Conservation (phyloP, 2,797 vertebrate genomes). For the Alfaro cultratus region DNA sequence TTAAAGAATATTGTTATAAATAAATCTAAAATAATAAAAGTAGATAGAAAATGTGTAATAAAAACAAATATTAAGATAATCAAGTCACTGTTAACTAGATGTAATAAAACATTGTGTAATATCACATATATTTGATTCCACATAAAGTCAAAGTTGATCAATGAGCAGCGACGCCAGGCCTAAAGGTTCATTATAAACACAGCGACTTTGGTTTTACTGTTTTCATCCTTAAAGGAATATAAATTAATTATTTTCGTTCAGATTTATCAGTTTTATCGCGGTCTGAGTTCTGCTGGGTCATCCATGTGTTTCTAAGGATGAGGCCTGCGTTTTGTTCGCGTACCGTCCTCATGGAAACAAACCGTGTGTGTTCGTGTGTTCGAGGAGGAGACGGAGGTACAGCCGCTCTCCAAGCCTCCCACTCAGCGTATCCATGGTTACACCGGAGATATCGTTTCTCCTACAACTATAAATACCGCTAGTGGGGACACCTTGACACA, state of each 20-base stretch:
- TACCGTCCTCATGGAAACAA: not conserved
- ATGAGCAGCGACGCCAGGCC: not conserved
- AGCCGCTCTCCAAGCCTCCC: conserved; percentile 68
- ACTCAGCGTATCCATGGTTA: conserved; percentile 84
- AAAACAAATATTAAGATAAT: not conserved
- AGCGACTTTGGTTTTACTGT: not conserved
- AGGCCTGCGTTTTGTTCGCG: not conserved
- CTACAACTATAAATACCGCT: conserved; percentile 83
- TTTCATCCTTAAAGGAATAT: not conserved
- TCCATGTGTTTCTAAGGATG: not conserved
- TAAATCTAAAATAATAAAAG: not conserved
- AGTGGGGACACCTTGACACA: conserved; percentile 81
- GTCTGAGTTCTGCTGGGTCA: not conserved
- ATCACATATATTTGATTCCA: not conserved
- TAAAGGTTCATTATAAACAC: not conserved
- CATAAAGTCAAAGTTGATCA: not conserved
- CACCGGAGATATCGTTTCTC: conserved; percentile 83
- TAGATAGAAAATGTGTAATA: not conserved
- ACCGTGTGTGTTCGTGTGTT: conserved; percentile 19
- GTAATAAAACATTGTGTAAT: not conserved
- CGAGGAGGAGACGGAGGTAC: conserved; percentile 36
- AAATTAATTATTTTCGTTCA: not conserved
- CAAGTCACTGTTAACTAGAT: not conserved
- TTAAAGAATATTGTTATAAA: not conserved
- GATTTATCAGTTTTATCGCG: too few species aligned